Percentiles rank a stretch among this genome's conserved stretches.
phyloP scores from a whole-genome alignment of 2,888 invertebrate species.

The Pristionchus exspectatus region DNA sequence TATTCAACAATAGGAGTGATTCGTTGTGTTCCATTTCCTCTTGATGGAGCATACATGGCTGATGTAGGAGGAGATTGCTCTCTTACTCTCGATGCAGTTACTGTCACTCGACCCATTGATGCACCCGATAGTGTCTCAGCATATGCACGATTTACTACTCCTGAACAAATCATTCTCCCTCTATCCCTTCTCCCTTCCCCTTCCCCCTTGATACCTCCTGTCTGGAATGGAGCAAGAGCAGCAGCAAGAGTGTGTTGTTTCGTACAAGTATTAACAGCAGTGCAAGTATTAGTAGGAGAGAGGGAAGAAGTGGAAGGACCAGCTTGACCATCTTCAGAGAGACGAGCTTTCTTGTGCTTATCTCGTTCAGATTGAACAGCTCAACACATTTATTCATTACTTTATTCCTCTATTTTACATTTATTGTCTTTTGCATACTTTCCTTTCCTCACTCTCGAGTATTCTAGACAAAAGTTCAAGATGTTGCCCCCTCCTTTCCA shows the following conservation, averaged over 20 bases:
- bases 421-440: background rate
- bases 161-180: constrained; percentile 48
- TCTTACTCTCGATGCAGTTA: constrained; percentile 1
- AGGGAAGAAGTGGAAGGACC: constrained; percentile 38
- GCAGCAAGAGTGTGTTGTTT: constrained; percentile 30
- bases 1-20: constrained; percentile 59
- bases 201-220: constrained; percentile 40
- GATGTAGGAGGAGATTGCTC: constrained; percentile 51
- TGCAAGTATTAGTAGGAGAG: background rate
- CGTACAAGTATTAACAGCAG: background rate
- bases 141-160: constrained; percentile 64
- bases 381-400: constrained; percentile 55
- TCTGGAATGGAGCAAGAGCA: constrained; percentile 56
- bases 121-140: constrained; percentile 62
- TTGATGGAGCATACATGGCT: constrained; percentile 41
- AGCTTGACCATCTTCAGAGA: constrained; percentile 7
- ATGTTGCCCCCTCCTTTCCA: background rate
- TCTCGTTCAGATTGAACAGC: constrained; percentile 73
- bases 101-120: background rate
- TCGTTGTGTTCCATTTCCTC: background rate
- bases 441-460: background rate
- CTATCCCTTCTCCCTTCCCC: background rate
- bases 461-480: background rate
- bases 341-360: constrained; percentile 68
- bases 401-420: background rate